Evolutionary conservation across 2,888 invertebrate genomes (phyloP).

Genomic region (Aleiodes leptofemur): DNA sequence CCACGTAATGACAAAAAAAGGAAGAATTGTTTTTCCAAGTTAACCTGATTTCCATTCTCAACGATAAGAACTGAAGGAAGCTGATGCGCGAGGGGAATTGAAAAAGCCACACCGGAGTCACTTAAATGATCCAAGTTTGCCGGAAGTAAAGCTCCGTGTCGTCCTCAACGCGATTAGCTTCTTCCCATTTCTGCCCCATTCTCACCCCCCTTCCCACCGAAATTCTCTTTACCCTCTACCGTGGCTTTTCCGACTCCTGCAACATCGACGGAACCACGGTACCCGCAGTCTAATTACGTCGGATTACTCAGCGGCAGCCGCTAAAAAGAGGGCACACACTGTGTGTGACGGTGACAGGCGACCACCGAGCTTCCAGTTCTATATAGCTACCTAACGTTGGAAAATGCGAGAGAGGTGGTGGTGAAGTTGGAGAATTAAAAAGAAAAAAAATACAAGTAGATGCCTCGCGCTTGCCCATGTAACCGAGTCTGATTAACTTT

Average conservation of each 20-base stretch:
- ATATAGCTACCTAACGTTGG: no score
- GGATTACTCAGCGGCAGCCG: constrained; percentile 24
- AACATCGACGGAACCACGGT: constrained; percentile 7
- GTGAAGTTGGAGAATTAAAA: no score
- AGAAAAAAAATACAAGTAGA: no score
- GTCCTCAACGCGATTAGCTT: constrained; percentile 32
- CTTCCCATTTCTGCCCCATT: constrained; percentile 11
- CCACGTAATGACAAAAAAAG: no score
- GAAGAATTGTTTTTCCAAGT: no score
- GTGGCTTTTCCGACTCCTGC: neutral
- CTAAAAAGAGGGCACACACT: constrained; percentile 25
- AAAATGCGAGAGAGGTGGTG: no score
- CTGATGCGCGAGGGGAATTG: neutral
- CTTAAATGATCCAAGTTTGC: constrained; percentile 28
- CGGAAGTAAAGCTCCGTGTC: constrained; percentile 34
- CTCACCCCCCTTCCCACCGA: neutral
- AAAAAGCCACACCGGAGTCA: constrained; percentile 25
- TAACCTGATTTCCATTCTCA: no score
- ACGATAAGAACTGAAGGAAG: neutral
- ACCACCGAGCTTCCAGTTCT: no score
- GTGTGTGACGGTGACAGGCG: neutral
- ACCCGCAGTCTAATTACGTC: constrained; percentile 37
- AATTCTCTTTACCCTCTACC: neutral
- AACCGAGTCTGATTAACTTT: no score
- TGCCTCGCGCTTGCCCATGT: no score